Evolutionary conservation across 2,888 invertebrate genomes (phyloP), one percentile per base, ranked within the genome.

Genomic region (Apotomis betuletana): DNA sequence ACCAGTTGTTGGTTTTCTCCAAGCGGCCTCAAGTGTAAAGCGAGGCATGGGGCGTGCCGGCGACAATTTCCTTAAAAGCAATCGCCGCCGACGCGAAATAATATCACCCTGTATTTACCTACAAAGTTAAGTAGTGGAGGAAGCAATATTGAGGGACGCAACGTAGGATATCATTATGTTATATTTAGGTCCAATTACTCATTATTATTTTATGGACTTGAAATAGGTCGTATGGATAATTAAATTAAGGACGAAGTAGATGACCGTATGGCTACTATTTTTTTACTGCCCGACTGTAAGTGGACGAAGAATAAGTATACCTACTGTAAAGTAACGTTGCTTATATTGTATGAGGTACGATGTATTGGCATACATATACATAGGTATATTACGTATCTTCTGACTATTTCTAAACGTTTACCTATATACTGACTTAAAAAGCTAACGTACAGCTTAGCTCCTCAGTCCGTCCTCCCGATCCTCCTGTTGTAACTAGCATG

Each of bases 21-120:
- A n/a, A 38, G 3, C 77, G 79, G 69, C 71, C 74, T 13, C 46
- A n/a, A 62, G 72, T 78, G 75, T 75, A 76, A 15, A 4, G 57
- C 58, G 12, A 63, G 64, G 67, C 72, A 64, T 73, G 75, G 77
- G 77, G 74, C 76, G 75, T 77, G 73, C 78, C 79, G 77, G 75
- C 73, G 77, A 79, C 79, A 79, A 81, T 82, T 82, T 78, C 78
- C 81, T 78, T 82, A 78, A 80, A 81, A 80, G 80, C 78, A 76
- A 67, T 64, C 74, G 68, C 72, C 63, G 49, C 73, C 60, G 69
- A 60, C 38, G 36, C 38, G 36, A 67, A 55, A 54, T 57, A 72
- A 67, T 67, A 71, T 65, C 68, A 57, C 38, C 44, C 57, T 36
- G 61, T 67, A 41, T 52, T 61, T 62, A 15, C 59, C 57, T 60